Base-by-base conservation (phyloP, 2,797 vertebrate genomes). In the Xenopus petersii region DNA sequence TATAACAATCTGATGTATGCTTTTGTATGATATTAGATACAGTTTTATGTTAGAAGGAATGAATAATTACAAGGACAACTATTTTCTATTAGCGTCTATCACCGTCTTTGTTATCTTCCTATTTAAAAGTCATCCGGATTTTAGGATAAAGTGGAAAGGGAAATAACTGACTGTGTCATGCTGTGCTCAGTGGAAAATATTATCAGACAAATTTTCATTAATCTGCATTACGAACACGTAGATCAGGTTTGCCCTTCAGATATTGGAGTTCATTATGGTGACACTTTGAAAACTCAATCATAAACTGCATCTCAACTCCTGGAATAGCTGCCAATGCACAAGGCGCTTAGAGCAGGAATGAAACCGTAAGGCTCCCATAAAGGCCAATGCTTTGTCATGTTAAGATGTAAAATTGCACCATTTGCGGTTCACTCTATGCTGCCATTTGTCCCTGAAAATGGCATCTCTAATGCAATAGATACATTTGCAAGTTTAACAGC, bases 241-340 rank as follows among this genome's bases (percentile, higher is more conserved):
- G 47, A 42, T 59, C 10, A 73, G 66, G 9, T 54, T 63, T 78
- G 75, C 65, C 71, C 71, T 78, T 73, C 71, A 73, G 42, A 64
- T 62, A 42, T 21, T 65, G 24, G 21, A 78, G 75, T 73, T 78
- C 75, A 78, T 78, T 78, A 78, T 59, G 9, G 66, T 70, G 76
- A 60, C 76, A 78, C 70, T 65, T 65, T 69, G 12, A n/a, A 70
- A 78, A 78, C 59, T 68, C 68, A 74, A 74, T 78, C 76, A 78
- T 68, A 65, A 64, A 78, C 65, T 65, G 67, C 64, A 46, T 76
- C 63, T 62, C 11, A n/a, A 51, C 74, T 78, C 24, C 49, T 48
- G 55, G 69, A 78, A 69, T 78, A 69, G 71, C 61, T 65, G 70
- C 65, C 60, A 36, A 73, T 51, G 64, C n/a, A 48, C 8, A 60